These are phyloP conservation scores for Euschistus heros DNA, from an alignment of 1,140 invertebrate species.

Conservation along the genomic window DNA sequence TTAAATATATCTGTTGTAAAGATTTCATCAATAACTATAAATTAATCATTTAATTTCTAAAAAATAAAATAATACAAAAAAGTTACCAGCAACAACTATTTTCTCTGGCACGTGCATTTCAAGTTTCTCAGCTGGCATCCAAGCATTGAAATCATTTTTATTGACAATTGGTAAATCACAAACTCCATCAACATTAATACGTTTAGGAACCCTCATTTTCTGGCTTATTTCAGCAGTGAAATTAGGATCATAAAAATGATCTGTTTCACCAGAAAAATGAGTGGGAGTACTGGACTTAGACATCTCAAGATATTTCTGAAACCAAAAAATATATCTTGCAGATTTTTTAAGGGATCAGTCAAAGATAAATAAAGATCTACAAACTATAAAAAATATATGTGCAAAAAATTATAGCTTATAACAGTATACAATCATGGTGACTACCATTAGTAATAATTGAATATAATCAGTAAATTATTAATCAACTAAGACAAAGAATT, in stretches of 20 bases:
- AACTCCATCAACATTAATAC: slow-evolving; percentile 58
- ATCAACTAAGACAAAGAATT: too few relatives aligned
- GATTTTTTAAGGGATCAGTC: too few relatives aligned
- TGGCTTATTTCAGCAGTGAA: slow-evolving; percentile 62
- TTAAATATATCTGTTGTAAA: neutral
- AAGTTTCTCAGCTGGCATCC: slow-evolving; percentile 58
- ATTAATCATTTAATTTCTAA: neutral
- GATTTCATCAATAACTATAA: neutral
- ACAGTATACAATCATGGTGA: too few relatives aligned
- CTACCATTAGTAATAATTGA: too few relatives aligned
- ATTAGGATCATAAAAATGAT: slow-evolving; percentile 55
- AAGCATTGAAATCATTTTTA: slow-evolving; percentile 44
- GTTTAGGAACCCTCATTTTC: slow-evolving; percentile 67
- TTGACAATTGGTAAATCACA: slow-evolving; percentile 40
- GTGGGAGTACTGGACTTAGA: slow-evolving; percentile 46
- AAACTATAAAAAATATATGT: too few relatives aligned
- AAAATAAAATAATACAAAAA: slow-evolving; percentile 1
- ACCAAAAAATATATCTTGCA: neutral
- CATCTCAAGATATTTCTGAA: slow-evolving; percentile 34
- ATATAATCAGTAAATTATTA: too few relatives aligned
- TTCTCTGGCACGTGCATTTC: slow-evolving; percentile 85
- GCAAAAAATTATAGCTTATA: too few relatives aligned
- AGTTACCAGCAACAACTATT: slow-evolving; percentile 66
- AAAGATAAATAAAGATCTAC: too few relatives aligned
- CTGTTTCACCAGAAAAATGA: slow-evolving; percentile 48